A percentile compares a stretch with the other conserved stretches of the same genome.
phyloP scores from a whole-genome alignment of 2,113 vertebrate genomes.

The Junco hyemalis region DNA sequence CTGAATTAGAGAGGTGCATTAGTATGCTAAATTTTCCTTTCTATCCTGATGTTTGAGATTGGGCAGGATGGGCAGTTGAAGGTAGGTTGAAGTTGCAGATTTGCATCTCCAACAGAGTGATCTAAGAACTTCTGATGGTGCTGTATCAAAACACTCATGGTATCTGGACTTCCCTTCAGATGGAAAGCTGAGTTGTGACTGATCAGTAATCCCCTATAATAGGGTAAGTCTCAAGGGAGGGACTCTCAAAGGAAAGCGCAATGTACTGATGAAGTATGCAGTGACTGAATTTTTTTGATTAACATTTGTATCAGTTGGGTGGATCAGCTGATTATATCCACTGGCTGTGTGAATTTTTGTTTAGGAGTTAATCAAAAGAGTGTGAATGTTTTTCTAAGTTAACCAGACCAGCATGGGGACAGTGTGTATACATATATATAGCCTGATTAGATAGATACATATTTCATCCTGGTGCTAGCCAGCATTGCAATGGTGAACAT shows the following conservation, averaged over 20 bases:
- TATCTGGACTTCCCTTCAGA: not conserved
- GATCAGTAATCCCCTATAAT: not conserved
- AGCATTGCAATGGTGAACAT: fast-evolving
- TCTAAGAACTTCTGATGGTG: not conserved
- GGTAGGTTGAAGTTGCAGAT: not conserved
- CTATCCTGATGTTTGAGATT: not conserved
- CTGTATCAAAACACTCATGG: not conserved
- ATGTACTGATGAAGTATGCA: not conserved
- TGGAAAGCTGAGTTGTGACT: not conserved
- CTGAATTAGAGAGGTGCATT: not conserved
- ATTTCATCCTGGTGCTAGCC: not conserved
- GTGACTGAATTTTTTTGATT: not conserved
- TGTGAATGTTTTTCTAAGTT: not conserved
- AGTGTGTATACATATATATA: not conserved
- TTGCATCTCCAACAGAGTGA: not conserved
- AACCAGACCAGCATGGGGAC: not conserved
- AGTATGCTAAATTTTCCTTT: not conserved
- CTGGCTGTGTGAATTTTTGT: not conserved
- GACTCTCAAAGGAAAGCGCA: not conserved
- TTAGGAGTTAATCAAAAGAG: not conserved
- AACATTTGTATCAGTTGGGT: not conserved
- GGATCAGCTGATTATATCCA: not conserved
- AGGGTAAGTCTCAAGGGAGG: not conserved
- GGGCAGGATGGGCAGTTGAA: not conserved
- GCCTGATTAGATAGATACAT: not conserved